Evolutionary conservation across 2,113 vertebrate genomes (phyloP), one percentile per base, ranked within the genome.

Genomic region (Carettochelys insculpta): DNA sequence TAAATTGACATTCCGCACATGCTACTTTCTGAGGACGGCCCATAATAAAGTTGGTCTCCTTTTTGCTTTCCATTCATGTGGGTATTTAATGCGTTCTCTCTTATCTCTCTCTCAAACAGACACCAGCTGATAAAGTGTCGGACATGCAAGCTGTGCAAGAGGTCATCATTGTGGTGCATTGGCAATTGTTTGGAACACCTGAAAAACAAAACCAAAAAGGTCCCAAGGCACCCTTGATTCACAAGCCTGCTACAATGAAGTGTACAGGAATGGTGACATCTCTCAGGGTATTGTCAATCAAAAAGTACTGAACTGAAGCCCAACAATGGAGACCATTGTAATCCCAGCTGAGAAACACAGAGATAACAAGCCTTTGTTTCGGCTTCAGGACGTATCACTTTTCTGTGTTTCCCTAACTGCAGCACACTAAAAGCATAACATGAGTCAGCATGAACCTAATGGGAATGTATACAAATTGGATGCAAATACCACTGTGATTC

Each of bases 1-100:
- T 98, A 98, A 98, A 98, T 97, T 98, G 98, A 98, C 99, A 99
- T 99, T 99, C 99, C 98, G 96, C 96, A 93, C 98, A 98, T 97
- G 97, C 97, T 98, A 97, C 96, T 97, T 97, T 98, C 96, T 96
- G 94, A 98, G 91, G 97, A 96, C 91, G 91, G 90, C 87, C 94
- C 96, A 98, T 98, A 97, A 98, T 97, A 97, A 98, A 98, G 97
- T 96, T 94, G 95, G 94, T 88, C 89, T 95, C 93, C 93, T 96
- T 96, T 96, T 94, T 94, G 79, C 89, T 88, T 80, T 85, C 94
- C 91, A 94, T 97, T 97, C 94, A 95, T 94, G 92, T 86, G 85
- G 92, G 82, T 84, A 94, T 90, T 95, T 95, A 94, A 93, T 91
- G 94, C 94, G 96, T 97, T 97, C 91, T 89, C 89, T 92, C 96